These are phyloP conservation scores for Nyleta sp. DNA, from an alignment of 2,888 invertebrate species.

Conservation along the genomic window DNA sequence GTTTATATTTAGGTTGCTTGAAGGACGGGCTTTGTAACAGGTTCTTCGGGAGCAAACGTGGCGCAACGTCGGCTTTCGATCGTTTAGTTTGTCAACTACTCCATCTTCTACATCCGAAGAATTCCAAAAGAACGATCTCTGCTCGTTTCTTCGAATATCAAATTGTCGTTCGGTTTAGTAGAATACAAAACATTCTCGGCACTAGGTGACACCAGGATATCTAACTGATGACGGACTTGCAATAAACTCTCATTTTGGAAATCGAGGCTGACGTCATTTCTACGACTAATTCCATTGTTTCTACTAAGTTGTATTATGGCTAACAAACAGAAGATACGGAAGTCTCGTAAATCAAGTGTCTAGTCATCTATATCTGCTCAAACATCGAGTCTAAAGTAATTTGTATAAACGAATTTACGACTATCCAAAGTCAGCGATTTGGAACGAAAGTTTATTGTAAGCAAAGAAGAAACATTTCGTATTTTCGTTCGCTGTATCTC, in stretches of 20 bases:
- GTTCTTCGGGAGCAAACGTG: neutral
- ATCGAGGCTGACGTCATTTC: neutral
- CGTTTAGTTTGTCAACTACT: neutral
- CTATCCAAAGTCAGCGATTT: conserved; percentile 1
- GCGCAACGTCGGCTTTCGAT: neutral
- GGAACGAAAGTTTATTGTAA: conserved; percentile 41
- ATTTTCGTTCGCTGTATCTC: conserved; percentile 48
- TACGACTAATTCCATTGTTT: conserved; percentile 16
- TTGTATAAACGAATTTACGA: conserved; percentile 2
- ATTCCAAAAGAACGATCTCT: neutral
- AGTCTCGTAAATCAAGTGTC: conserved; percentile 12
- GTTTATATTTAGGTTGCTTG: conserved; percentile 6
- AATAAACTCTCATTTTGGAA: conserved; percentile 40
- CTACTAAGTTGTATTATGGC: neutral
- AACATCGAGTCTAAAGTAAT: no score
- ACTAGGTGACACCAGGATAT: neutral
- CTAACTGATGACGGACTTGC: neutral
- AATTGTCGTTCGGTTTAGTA: conserved; percentile 34
- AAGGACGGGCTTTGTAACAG: neutral
- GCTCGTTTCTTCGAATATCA: conserved; percentile 13
- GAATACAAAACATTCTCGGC: conserved; percentile 19
- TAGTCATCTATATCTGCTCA: neutral
- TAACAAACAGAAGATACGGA: neutral
- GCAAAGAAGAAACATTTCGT: conserved; percentile 5
- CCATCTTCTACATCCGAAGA: neutral